Evolutionary conservation across 2,113 vertebrate genomes (phyloP).

Genomic region (Daubentonia madagascariensis): DNA sequence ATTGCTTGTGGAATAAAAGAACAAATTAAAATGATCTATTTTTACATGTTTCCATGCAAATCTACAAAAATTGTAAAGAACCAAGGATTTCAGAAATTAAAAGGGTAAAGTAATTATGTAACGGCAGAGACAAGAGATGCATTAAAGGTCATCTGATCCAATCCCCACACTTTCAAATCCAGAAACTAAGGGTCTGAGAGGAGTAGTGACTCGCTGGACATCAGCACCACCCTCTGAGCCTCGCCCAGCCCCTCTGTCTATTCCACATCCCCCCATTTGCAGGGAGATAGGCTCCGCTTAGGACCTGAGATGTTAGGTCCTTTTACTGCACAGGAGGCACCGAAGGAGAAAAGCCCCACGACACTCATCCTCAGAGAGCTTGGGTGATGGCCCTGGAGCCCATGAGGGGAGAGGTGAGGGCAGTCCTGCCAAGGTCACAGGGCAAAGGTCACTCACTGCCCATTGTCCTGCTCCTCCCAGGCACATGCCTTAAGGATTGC

Average conservation of each 20-base stretch:
- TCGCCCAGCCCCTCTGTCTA: neutral
- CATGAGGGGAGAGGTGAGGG: fast-evolving
- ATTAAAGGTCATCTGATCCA: neutral
- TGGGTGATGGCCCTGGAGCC: neutral
- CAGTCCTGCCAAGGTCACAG: neutral
- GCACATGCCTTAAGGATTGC: neutral
- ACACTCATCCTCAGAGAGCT: neutral
- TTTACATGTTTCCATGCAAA: neutral
- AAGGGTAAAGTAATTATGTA: neutral
- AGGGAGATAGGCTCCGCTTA: neutral
- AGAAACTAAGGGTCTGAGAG: neutral
- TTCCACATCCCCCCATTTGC: neutral
- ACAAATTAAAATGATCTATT: neutral
- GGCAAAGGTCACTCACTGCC: neutral
- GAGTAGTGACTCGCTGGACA: neutral
- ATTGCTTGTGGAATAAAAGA: neutral
- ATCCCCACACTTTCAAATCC: neutral
- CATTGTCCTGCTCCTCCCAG: neutral
- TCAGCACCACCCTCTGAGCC: neutral
- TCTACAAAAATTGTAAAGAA: neutral
- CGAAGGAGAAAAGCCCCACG: neutral
- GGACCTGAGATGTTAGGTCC: neutral
- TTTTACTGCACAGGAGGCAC: neutral
- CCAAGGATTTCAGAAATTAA: neutral
- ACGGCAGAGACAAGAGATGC: neutral